These are phyloP conservation scores for Hipposideros armiger DNA, from an alignment of 2,113 vertebrate species.

Conservation along the genomic window DNA sequence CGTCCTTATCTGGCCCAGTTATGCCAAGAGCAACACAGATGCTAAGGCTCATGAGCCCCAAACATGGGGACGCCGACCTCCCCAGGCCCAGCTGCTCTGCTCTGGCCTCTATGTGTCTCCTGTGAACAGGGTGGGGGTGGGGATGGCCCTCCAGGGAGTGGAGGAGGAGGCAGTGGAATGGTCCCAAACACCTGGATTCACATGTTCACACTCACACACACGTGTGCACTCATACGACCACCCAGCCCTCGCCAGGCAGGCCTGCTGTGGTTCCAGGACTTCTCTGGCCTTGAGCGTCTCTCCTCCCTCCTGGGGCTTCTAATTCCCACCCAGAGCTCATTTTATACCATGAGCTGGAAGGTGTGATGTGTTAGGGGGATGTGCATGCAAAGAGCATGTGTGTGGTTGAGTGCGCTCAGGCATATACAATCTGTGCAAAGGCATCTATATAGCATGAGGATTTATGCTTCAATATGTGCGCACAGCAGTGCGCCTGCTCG, in stretches of 20 bases:
- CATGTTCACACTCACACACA: fast-evolving
- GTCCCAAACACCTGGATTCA: background rate
- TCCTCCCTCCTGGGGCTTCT: background rate
- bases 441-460: background rate
- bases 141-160: background rate
- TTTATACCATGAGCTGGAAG: background rate
- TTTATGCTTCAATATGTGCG: background rate
- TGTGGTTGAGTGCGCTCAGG: background rate
- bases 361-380: background rate
- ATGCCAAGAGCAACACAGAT: constrained; percentile 83
- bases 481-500: background rate
- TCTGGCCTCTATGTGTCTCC: constrained; percentile 1
- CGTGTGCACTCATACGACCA: background rate
- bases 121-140: background rate
- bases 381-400: background rate
- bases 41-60: background rate
- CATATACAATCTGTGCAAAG: background rate
- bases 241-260: background rate
- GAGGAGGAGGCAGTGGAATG: background rate
- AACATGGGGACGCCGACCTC: constrained; percentile 60
- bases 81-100: constrained; percentile 48
- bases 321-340: background rate
- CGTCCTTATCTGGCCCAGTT: constrained; percentile 72
- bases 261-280: background rate
- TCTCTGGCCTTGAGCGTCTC: background rate